Evolutionary conservation across 1,140 invertebrate species (phyloP).

Genomic region (Hetaerina americana): DNA sequence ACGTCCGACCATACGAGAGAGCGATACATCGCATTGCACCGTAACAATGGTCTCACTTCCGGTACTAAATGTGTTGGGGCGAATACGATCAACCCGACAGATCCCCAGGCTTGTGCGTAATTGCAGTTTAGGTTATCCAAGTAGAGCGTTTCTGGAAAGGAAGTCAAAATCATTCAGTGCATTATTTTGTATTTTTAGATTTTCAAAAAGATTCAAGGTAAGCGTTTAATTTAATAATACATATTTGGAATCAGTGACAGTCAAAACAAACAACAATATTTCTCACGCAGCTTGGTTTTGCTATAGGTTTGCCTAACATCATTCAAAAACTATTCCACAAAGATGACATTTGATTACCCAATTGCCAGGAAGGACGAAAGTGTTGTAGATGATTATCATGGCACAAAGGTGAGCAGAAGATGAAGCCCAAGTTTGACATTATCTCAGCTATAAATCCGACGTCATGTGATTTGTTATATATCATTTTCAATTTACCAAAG

Average conservation of each 20-base stretch:
- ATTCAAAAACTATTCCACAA: background rate
- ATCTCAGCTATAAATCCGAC: no score
- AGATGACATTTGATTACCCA: slow-evolving; percentile 49
- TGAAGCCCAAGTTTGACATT: no score
- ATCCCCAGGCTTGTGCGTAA: background rate
- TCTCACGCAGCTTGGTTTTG: background rate
- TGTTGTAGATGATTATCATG: slow-evolving; percentile 69
- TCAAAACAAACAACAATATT: background rate
- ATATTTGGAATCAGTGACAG: background rate
- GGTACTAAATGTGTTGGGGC: background rate
- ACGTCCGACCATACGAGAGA: no score
- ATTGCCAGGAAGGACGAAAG: slow-evolving; percentile 58
- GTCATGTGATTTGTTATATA: no score
- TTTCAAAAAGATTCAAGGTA: background rate
- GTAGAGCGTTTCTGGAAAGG: background rate
- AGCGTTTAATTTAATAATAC: background rate
- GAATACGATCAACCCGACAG: background rate
- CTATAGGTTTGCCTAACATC: background rate
- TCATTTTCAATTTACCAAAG: no score
- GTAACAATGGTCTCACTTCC: background rate
- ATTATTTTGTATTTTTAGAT: background rate
- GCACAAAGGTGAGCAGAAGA: slow-evolving; percentile 54
- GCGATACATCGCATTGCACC: no score
- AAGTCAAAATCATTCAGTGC: background rate
- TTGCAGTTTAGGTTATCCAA: background rate